These are phyloP conservation scores for Caenorhabditis brenneri DNA, from an alignment of 1,140 invertebrate species.

Conservation along the genomic window DNA sequence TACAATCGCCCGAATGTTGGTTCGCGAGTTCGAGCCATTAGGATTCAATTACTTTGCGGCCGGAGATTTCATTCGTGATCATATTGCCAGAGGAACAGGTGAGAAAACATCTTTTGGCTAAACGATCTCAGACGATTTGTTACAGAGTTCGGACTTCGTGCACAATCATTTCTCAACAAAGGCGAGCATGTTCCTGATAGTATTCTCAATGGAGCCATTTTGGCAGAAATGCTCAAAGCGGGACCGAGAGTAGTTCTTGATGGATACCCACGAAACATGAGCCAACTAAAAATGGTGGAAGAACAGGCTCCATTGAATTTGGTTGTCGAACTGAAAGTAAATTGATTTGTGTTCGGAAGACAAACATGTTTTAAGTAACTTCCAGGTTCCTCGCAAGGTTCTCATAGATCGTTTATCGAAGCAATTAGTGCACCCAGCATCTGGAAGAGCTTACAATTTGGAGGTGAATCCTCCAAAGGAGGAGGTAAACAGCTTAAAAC, in stretches of 20 bases:
- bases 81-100: constrained; percentile 47
- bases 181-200: constrained; percentile 49
- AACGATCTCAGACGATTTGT: too few species aligned
- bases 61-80: constrained; percentile 46
- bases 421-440: constrained; percentile 45
- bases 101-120: too few species aligned
- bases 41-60: constrained; percentile 47
- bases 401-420: constrained; percentile 46
- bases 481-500: constrained; percentile 16
- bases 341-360: neutral
- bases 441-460: constrained; percentile 48
- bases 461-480: constrained; percentile 49
- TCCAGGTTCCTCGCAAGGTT: constrained; percentile 43
- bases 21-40: constrained; percentile 36
- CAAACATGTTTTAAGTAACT: neutral
- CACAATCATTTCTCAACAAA: constrained; percentile 46
- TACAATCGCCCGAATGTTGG: constrained; percentile 44
- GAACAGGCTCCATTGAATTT: constrained; percentile 42
- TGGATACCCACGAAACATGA: constrained; percentile 45
- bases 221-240: constrained; percentile 18
- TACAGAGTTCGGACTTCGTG: constrained; percentile 43
- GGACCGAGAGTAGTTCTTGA: constrained; percentile 36
- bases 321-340: constrained; percentile 28
- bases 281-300: constrained; percentile 48
- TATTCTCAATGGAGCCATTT: constrained; percentile 44